phyloP scores from a whole-genome alignment of 2,888 invertebrate genomes.

The Ophonus ardosiacus region DNA sequence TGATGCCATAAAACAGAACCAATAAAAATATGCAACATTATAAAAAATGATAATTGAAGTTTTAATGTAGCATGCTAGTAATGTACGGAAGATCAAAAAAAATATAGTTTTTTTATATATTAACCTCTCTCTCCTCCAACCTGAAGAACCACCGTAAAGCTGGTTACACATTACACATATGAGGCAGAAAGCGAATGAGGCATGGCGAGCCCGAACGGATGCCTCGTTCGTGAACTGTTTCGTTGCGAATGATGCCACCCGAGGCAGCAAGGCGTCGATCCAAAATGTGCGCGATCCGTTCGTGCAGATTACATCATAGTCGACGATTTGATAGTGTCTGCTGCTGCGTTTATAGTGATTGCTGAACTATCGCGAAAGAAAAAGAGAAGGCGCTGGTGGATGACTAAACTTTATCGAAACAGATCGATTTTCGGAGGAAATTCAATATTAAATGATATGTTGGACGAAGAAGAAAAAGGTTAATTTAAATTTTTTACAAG shows the following conservation, averaged over 20 bases:
- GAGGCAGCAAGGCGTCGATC: background rate
- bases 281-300: no score
- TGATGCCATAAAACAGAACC: no score
- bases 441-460: background rate
- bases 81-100: no score
- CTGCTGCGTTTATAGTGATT: background rate
- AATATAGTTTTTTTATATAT: no score
- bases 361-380: background rate
- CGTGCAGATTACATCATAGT: no score
- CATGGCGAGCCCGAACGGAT: background rate
- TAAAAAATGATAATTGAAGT: no score
- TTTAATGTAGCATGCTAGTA: no score
- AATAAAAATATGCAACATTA: no score
- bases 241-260: background rate
- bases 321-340: background rate
- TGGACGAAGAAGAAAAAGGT: background rate
- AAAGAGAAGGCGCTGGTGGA: slow-evolving; percentile 22
- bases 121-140: no score
- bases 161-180: background rate
- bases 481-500: background rate
- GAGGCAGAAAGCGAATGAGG: background rate
- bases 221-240: background rate
- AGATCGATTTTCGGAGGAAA: background rate
- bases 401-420: slow-evolving; percentile 14
- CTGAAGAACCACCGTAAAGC: background rate